Conservation (phyloP, 1,140 invertebrate species). For the Micrasema longulum region DNA sequence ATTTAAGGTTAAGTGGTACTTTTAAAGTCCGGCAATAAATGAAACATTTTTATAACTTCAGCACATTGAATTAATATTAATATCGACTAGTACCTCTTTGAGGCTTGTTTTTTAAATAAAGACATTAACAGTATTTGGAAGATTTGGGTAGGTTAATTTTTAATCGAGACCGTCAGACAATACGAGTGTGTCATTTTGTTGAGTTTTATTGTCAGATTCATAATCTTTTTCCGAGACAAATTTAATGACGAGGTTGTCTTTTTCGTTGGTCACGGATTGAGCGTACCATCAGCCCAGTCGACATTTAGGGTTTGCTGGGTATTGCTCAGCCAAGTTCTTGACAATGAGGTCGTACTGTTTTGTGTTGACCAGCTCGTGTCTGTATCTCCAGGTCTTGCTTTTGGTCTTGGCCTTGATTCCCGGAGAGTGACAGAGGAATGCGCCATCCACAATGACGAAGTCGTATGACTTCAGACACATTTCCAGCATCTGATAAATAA, state of each 20-base stretch:
- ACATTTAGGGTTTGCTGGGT: constrained; percentile 71
- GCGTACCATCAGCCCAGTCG: constrained; percentile 62
- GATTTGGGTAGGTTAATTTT: not conserved
- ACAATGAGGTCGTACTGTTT: constrained; percentile 74
- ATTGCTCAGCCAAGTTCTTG: constrained; percentile 69
- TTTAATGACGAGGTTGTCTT: not conserved
- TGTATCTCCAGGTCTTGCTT: constrained; percentile 61
- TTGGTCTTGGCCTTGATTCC: constrained; percentile 63
- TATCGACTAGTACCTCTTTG: too few relatives aligned
- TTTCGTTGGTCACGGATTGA: not conserved
- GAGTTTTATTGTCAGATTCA: not conserved
- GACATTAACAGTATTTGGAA: not conserved
- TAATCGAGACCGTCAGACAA: not conserved
- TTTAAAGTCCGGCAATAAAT: too few relatives aligned
- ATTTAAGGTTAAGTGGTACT: too few relatives aligned
- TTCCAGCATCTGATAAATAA: constrained; percentile 85
- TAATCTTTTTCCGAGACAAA: not conserved
- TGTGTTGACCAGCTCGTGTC: constrained; percentile 72
- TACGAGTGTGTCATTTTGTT: not conserved
- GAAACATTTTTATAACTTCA: too few relatives aligned
- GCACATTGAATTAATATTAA: too few relatives aligned
- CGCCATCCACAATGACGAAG: constrained; percentile 81
- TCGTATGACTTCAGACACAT: constrained; percentile 82
- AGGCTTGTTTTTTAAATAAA: constrained; percentile 2
- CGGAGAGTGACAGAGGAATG: constrained; percentile 83